Percentiles rank a stretch among this genome's conserved stretches.
Evolutionary conservation across 2,888 invertebrate genomes (phyloP).

Genomic region (Labia minor): DNA sequence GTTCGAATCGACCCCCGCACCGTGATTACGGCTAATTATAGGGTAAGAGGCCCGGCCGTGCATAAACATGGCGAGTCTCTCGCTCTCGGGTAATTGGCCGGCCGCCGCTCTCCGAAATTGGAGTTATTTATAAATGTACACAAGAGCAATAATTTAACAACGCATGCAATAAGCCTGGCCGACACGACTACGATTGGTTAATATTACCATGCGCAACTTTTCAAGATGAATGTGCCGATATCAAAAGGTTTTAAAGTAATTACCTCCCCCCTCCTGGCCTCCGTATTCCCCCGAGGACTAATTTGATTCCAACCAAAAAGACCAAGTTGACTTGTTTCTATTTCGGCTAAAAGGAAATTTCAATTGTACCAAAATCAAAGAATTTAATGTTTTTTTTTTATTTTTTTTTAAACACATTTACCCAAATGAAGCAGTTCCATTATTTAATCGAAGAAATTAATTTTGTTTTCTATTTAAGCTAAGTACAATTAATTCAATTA

Average conservation of each 20-base stretch:
- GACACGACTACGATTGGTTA: neutral
- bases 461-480: too few relatives aligned
- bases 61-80: too few relatives aligned
- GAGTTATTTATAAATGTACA: constrained; percentile 13
- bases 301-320: neutral
- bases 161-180: neutral
- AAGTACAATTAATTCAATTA: too few relatives aligned
- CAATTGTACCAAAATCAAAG: too few relatives aligned
- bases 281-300: neutral
- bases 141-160: constrained; percentile 7
- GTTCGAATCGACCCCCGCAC: neutral
- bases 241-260: constrained; percentile 3
- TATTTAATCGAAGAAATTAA: too few relatives aligned
- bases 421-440: too few relatives aligned
- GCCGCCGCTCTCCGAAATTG: constrained; percentile 1
- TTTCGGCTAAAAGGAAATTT: neutral
- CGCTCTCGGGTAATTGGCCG: neutral
- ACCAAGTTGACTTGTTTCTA: neutral
- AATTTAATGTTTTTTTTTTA: too few relatives aligned
- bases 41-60: neutral
- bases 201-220: constrained; percentile 8
- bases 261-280: neutral
- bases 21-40: constrained; percentile 7
- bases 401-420: too few relatives aligned
- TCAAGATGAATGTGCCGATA: constrained; percentile 7